Conservation (phyloP, 2,888 invertebrate species). For the Digitonthophagus gazella region DNA sequence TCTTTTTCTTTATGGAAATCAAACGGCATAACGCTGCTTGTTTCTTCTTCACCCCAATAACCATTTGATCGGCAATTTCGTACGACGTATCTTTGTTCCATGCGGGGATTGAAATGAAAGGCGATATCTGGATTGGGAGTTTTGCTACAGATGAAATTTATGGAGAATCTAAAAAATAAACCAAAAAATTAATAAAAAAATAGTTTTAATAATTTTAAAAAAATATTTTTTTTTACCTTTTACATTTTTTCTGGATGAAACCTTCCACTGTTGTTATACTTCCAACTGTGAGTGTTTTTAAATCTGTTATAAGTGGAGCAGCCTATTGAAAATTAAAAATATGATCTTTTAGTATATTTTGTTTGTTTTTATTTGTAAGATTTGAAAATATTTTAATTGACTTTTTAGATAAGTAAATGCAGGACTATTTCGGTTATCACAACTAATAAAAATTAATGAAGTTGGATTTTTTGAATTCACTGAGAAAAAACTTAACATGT, state of each 20-base stretch:
- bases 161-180: slow-evolving; percentile 59
- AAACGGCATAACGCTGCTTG: slow-evolving; percentile 54
- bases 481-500: too few species aligned
- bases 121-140: slow-evolving; percentile 53
- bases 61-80: slow-evolving; percentile 67
- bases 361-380: too few species aligned
- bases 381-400: too few species aligned
- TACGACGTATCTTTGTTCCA: slow-evolving; percentile 75
- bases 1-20: slow-evolving; percentile 53
- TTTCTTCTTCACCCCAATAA: slow-evolving; percentile 76
- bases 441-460: too few species aligned
- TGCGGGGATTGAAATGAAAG: slow-evolving; percentile 78
- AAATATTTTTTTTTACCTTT: slow-evolving; percentile 24
- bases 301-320: slow-evolving; percentile 17
- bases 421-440: too few species aligned
- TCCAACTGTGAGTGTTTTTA: slow-evolving; percentile 19
- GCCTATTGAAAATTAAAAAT: slow-evolving; percentile 21
- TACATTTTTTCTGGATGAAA: slow-evolving; percentile 19
- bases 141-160: slow-evolving; percentile 58
- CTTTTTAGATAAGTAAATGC: too few species aligned
- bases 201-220: neutral
- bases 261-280: slow-evolving; percentile 16
- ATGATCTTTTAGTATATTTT: too few species aligned
- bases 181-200: slow-evolving; percentile 2
- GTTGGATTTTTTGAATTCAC: too few species aligned